A percentile compares a stretch with the other conserved stretches of the same genome.
Evolutionary conservation across 2,113 vertebrate species (phyloP).

Genomic region (Percina caprodes): DNA sequence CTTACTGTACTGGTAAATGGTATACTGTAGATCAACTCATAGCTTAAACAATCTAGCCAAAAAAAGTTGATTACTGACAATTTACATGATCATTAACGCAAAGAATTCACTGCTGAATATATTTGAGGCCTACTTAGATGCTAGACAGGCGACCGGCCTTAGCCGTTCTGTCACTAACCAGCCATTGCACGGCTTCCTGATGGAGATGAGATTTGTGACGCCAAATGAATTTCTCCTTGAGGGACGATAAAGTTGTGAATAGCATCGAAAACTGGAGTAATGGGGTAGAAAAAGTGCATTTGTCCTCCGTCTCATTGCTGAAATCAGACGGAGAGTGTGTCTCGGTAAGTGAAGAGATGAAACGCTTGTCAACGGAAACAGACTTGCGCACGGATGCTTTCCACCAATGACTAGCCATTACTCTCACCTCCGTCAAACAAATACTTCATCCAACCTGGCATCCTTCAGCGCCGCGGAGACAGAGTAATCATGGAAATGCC

Average conservation of each 20-base stretch:
- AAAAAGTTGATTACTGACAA: constrained; percentile 7
- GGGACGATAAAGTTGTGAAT: constrained; percentile 80
- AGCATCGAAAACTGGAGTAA: constrained; percentile 77
- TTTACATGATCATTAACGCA: background rate
- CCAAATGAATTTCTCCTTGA: constrained; percentile 79
- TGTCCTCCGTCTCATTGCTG: constrained; percentile 64
- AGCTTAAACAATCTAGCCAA: background rate
- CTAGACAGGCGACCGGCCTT: constrained; percentile 39
- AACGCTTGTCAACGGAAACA: constrained; percentile 75
- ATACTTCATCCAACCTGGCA: constrained; percentile 60
- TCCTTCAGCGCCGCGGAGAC: constrained; percentile 52
- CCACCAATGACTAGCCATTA: constrained; percentile 68
- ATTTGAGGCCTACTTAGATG: constrained; percentile 47
- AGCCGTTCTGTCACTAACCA: constrained; percentile 72
- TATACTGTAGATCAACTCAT: background rate
- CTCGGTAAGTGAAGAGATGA: constrained; percentile 61
- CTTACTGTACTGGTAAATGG: background rate
- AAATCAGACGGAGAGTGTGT: constrained; percentile 56
- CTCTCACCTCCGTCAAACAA: constrained; percentile 58
- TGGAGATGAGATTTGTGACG: constrained; percentile 79
- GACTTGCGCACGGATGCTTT: constrained; percentile 58
- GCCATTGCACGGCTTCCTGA: constrained; percentile 73
- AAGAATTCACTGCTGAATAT: constrained; percentile 18
- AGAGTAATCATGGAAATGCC: constrained; percentile 69
- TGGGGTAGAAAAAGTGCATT: constrained; percentile 76